Base-by-base conservation (phyloP, 2,113 vertebrate species). In the Cariama cristata region DNA sequence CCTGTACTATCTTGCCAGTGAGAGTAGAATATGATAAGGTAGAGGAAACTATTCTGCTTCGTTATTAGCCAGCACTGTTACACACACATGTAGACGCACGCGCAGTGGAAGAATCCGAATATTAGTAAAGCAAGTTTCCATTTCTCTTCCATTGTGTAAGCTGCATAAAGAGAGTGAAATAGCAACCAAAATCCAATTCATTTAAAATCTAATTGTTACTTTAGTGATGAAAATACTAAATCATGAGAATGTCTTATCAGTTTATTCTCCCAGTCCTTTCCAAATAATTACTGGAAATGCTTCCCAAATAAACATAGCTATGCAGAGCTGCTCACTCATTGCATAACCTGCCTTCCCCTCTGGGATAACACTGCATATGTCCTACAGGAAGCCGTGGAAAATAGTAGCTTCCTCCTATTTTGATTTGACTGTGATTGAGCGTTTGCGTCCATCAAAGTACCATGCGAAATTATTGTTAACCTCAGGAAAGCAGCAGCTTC, bases 361-460 rank as follows among this genome's bases (percentile, higher is more conserved):
- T 88, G 93, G 91, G 91, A 69, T 85, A 90, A 21, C 26, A 68
- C 49, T 90, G 74, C 86, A 97, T 94, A 62, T 76, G 79, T 95
- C 89, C 87, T 96, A 12, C 94, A 96, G 97, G 96, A 97, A 97
- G 89, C 88, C 66, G 87, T 91, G 95, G 20, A 94, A 96, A 97
- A 96, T 23, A 91, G 91, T 68, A 73, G 89, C 77, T 96, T 97
- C 95, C 96, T 96, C 87, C 89, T 97, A 58, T 97, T 97, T 93
- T 97, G 71, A 95, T 94, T 85, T 76, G 75, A 76, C 82, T 89
- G 74, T 69, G 62, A 96, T 85, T 40, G 91, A 96, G 80, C 69
- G 85, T 81, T 97, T 95, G 77, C 77, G 28, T 96, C 93, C 89
- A 85, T 95, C 95, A 93, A 94, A 96, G 40, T 32, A 75, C 38